Evolutionary conservation across 2,888 invertebrate genomes (phyloP).

Genomic region (Callosobruchus maculatus): DNA sequence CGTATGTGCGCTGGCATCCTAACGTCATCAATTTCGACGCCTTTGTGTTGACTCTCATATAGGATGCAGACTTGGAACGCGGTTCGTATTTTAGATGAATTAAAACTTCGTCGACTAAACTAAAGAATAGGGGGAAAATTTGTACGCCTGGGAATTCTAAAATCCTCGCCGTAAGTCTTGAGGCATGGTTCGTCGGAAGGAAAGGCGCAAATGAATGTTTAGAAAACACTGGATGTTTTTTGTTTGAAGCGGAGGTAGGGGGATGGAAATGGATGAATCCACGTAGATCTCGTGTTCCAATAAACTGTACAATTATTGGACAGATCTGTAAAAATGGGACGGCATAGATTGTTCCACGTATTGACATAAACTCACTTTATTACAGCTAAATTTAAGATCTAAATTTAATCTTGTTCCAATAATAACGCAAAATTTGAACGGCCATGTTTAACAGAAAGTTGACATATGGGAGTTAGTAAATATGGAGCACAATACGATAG

Average conservation of each 20-base stretch:
- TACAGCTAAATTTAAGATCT: too few relatives aligned
- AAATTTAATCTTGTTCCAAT: too few relatives aligned
- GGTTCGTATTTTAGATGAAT: not conserved
- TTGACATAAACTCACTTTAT: too few relatives aligned
- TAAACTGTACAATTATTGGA: too few relatives aligned
- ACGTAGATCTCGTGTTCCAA: too few relatives aligned
- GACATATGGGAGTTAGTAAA: too few relatives aligned
- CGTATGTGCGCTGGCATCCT: not conserved
- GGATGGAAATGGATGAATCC: too few relatives aligned
- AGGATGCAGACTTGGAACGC: not conserved
- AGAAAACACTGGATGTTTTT: constrained; percentile 23
- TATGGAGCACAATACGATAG: too few relatives aligned
- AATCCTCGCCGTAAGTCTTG: constrained; percentile 24
- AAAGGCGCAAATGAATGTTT: constrained; percentile 27
- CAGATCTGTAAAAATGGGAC: too few relatives aligned
- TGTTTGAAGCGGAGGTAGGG: constrained; percentile 7
- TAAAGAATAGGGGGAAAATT: not conserved
- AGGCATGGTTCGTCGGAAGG: constrained; percentile 21
- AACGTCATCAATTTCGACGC: not conserved
- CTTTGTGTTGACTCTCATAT: not conserved
- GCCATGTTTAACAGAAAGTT: too few relatives aligned
- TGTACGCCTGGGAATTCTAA: constrained; percentile 13
- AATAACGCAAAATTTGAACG: too few relatives aligned
- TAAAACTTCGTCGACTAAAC: not conserved
- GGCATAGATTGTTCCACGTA: too few relatives aligned